Evolutionary conservation across 1,140 invertebrate species (phyloP).

Genomic region (Myzus persicae): DNA sequence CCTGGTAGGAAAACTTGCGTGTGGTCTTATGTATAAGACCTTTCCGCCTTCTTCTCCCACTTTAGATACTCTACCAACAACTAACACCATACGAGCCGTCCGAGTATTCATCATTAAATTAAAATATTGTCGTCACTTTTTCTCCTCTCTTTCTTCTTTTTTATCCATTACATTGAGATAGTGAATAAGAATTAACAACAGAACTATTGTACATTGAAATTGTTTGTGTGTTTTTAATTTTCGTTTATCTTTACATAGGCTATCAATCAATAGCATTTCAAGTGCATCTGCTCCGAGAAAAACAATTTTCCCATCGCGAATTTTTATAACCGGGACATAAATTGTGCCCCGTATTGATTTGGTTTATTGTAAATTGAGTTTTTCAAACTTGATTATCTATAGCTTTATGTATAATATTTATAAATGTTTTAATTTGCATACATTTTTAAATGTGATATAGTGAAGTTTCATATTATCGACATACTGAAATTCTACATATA

Average conservation of each 20-base stretch:
- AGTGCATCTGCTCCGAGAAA: background rate
- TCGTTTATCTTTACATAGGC: background rate
- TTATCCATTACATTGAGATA: background rate
- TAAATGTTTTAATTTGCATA: background rate
- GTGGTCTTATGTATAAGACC: conserved; percentile 40
- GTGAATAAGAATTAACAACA: background rate
- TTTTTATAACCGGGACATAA: background rate
- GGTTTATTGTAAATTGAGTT: background rate
- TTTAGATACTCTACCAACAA: background rate
- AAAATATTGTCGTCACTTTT: conserved; percentile 43
- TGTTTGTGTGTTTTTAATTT: background rate
- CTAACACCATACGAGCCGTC: background rate
- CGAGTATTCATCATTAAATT: conserved; percentile 47
- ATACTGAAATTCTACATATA: too few relatives aligned
- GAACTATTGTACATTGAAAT: background rate
- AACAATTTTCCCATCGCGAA: background rate
- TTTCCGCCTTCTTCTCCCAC: background rate
- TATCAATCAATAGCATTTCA: background rate
- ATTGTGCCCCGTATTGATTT: background rate
- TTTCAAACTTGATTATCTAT: background rate
- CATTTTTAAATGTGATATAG: background rate
- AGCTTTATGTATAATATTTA: background rate
- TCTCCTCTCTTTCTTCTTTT: background rate
- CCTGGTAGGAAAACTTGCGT: conserved; percentile 7
- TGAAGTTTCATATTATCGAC: background rate